Evolutionary conservation across 1,140 invertebrate genomes (phyloP).

Genomic region (Cepaea nemoralis): DNA sequence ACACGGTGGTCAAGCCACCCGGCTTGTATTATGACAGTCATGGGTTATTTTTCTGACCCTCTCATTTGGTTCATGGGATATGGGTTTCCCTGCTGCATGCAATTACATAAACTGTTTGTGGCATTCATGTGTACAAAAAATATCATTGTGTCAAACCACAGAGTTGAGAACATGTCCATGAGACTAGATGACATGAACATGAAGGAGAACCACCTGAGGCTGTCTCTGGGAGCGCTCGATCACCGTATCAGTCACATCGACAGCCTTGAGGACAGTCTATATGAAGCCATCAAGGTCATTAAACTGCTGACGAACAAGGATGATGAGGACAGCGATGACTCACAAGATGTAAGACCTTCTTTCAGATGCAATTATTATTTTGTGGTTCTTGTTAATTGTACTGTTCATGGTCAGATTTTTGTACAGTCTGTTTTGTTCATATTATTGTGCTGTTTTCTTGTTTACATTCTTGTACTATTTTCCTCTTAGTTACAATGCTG

Average conservation of each 20-base stretch:
- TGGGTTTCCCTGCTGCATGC: too few species aligned
- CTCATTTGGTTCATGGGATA: too few species aligned
- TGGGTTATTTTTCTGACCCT: too few species aligned
- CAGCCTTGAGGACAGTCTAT: constrained; percentile 74
- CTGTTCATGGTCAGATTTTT: too few species aligned
- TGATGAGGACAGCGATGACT: constrained; percentile 20
- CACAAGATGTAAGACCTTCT: background rate
- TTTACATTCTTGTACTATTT: too few species aligned
- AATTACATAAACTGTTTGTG: background rate
- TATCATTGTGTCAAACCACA: constrained; percentile 39
- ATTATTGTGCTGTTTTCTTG: too few species aligned
- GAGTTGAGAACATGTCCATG: constrained; percentile 88
- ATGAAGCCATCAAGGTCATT: constrained; percentile 47
- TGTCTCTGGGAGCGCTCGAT: constrained; percentile 85
- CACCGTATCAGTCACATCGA: constrained; percentile 88
- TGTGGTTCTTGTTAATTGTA: too few species aligned
- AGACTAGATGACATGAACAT: constrained; percentile 88
- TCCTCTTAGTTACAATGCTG: too few species aligned
- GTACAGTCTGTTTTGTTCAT: too few species aligned
- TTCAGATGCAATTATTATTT: background rate
- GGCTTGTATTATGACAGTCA: too few species aligned
- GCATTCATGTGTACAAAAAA: background rate
- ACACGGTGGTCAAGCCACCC: too few species aligned
- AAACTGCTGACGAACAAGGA: constrained; percentile 19
- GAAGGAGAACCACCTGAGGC: constrained; percentile 86